Base-by-base conservation (phyloP, 2,888 invertebrate species). In the Cyrtodaria siliqua region DNA sequence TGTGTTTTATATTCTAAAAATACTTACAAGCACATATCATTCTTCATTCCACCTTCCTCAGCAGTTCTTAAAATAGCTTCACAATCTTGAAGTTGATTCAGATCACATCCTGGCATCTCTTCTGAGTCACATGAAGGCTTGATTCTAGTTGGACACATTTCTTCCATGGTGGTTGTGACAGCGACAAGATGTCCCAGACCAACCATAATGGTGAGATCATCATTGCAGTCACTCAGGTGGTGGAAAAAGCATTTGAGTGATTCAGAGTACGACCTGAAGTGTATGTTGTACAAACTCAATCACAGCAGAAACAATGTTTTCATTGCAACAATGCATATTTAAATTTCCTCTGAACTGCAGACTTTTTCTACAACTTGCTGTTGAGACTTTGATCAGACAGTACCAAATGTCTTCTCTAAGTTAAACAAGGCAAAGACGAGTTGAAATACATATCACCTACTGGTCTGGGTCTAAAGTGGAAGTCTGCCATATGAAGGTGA, bases 21-120 rank as follows among this genome's bases (percentile, higher is more conserved):
- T n/a, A 64, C 71, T 64, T 64, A 72, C 71, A 64, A 59, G 29
- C 63, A 68, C 29, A 55, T 63, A n/a, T 68, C 57, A 16, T 63
- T n/a, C n/a, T 20, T 24, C 23, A n/a, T 52, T 3, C 44, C 71
- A 23, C 38, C 50, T 57, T 42, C 62, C 40, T 29, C 23, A 8
- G 27, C 33, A 24, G 29, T 55, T 29, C 12, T 40, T 2, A 71
- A 16, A 0, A 49, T 47, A 23, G 57, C 62, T 18, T 63, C 44
- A 47, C 77, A 77, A 52, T 50, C 49, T 1, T 77, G 56, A 18
- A 72, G 29, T 6, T 55, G 63, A 49, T 26, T 26, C 8, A 68
- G 68, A 64, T 68, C 68, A 72, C 77, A 77, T 2, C 29, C 26
- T 9, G 42, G 57, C 4, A 2, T 16, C 9, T 47, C 20, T n/a